Conservation (phyloP, 30 jellyfish, hydroid and myxozoan genomes). For the Chrysaora quinquecirrha region DNA sequence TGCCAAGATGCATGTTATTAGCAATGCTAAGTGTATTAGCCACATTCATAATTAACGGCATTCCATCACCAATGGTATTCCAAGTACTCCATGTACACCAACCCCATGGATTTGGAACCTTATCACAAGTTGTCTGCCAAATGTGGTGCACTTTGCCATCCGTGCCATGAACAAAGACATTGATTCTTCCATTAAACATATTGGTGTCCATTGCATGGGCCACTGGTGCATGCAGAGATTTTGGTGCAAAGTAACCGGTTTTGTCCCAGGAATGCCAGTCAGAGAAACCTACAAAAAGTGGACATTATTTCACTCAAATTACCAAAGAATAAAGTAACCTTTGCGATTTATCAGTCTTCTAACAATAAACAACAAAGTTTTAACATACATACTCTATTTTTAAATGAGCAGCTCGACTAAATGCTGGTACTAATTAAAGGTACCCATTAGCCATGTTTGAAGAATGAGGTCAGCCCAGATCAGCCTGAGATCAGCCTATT, state of each 20-base stretch:
- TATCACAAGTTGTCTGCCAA: slow-evolving; percentile 99
- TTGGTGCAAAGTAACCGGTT: slow-evolving; percentile 97
- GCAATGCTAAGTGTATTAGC: slow-evolving; percentile 82
- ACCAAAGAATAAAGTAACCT: too few species aligned
- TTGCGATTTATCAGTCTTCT: too few species aligned
- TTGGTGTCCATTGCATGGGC: slow-evolving; percentile 90
- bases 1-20: slow-evolving; percentile 89
- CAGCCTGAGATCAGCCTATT: too few species aligned
- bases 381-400: too few species aligned
- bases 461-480: too few species aligned
- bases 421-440: too few species aligned
- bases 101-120: slow-evolving; percentile 99
- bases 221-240: slow-evolving; percentile 91
- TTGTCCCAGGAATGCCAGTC: slow-evolving; percentile 97
- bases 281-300: slow-evolving; percentile 52
- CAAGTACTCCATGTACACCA: slow-evolving; percentile 99
- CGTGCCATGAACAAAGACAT: slow-evolving; percentile 92
- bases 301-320: too few species aligned
- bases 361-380: too few species aligned
- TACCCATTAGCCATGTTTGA: too few species aligned
- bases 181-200: slow-evolving; percentile 88
- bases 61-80: slow-evolving; percentile 75
- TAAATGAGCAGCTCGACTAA: too few species aligned
- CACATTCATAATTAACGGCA: slow-evolving; percentile 49
- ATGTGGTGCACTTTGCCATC: slow-evolving; percentile 94